These are phyloP conservation scores for Callitettix versicolor DNA, from an alignment of 1,140 invertebrate genomes.

Conservation along the genomic window DNA sequence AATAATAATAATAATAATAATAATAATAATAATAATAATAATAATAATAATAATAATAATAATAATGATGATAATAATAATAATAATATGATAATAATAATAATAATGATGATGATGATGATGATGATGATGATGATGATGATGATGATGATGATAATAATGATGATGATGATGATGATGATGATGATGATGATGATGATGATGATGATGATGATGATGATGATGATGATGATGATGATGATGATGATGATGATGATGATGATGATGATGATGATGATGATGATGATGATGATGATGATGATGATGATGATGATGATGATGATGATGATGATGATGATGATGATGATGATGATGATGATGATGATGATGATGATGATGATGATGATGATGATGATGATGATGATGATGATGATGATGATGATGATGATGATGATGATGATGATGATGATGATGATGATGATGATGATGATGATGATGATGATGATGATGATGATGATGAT, in stretches of 20 bases:
- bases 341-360: slow-evolving; percentile 1
- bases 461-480: not conserved
- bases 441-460: not conserved
- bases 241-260: not conserved
- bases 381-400: slow-evolving; percentile 2
- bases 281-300: not conserved
- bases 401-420: not conserved
- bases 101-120: not conserved
- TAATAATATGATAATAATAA: no score
- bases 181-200: not conserved
- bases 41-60: not conserved
- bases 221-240: not conserved
- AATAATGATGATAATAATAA: not conserved
- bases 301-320: not conserved
- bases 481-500: not conserved
- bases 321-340: slow-evolving; percentile 2
- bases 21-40: not conserved
- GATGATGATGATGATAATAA: not conserved
- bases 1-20: not conserved
- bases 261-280: slow-evolving; percentile 4
- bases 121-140: not conserved
- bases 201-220: not conserved
- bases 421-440: not conserved
- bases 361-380: not conserved
- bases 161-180: not conserved